phyloP scores from a whole-genome alignment of 2,113 vertebrate genomes.

The Polypterus bichir region DNA sequence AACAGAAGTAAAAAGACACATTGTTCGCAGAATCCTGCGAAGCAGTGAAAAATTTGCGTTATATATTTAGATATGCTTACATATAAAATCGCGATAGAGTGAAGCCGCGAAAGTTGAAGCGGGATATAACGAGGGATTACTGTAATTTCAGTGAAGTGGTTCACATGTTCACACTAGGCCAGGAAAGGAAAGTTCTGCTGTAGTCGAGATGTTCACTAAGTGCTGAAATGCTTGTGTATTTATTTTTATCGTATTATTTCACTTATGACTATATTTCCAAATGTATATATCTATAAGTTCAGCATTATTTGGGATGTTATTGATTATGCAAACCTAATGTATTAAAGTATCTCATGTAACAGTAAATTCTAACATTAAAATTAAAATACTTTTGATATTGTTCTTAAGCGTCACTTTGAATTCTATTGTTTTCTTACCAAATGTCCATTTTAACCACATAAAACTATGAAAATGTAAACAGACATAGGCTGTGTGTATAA shows the following conservation, averaged over 20 bases:
- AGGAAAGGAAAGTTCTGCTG: not conserved
- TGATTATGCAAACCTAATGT: not conserved
- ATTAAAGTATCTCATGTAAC: not conserved
- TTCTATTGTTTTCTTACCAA: too few species aligned
- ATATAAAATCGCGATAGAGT: too few species aligned
- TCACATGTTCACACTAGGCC: not conserved
- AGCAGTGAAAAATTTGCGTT: too few species aligned
- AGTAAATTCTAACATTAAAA: not conserved
- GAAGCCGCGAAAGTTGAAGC: too few species aligned
- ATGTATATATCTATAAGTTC: not conserved
- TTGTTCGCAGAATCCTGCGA: too few species aligned
- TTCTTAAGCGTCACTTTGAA: slow-evolving; percentile 1
- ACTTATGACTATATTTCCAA: not conserved
- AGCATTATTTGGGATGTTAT: not conserved
- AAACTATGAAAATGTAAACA: too few species aligned
- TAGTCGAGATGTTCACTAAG: not conserved
- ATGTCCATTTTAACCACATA: too few species aligned
- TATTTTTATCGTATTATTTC: not conserved
- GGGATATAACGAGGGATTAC: too few species aligned
- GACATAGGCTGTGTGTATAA: too few species aligned
- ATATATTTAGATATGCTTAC: too few species aligned
- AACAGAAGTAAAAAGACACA: too few species aligned
- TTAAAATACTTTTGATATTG: not conserved
- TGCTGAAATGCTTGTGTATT: slow-evolving; percentile 1
- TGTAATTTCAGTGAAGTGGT: not conserved